A percentile compares a stretch with the other conserved stretches of the same genome.
Conservation (phyloP, 30 jellyfish, hydroid and myxozoan genomes). For the Hydractinia echinata region DNA sequence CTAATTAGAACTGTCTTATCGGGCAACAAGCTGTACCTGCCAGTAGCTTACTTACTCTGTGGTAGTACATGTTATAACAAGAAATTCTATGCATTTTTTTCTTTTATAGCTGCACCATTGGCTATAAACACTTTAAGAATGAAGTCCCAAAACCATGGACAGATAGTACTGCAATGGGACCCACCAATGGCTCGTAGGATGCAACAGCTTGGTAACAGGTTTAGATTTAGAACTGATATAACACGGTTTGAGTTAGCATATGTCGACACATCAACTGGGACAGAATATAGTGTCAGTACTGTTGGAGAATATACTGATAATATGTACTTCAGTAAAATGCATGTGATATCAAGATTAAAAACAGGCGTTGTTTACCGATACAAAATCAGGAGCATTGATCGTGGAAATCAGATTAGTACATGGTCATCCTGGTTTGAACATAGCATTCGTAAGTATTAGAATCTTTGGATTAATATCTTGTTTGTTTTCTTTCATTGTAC, state of each 20-base stretch:
- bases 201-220: neutral
- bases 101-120: slow-evolving; percentile 11
- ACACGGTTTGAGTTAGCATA: slow-evolving; percentile 14
- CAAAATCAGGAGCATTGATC: slow-evolving; percentile 27
- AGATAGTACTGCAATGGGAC: slow-evolving; percentile 18
- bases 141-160: neutral
- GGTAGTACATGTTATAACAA: too few relatives aligned
- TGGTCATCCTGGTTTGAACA: slow-evolving; percentile 23
- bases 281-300: neutral
- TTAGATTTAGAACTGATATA: slow-evolving; percentile 19
- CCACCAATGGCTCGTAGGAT: slow-evolving; percentile 18
- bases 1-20: too few relatives aligned
- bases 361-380: slow-evolving; percentile 19
- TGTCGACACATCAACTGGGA: neutral
- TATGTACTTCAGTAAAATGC: neutral
- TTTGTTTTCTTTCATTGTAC: too few relatives aligned
- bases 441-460: slow-evolving; percentile 17
- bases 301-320: slow-evolving; percentile 24
- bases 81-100: neutral
- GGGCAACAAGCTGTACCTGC: too few relatives aligned
- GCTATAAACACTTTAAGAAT: slow-evolving; percentile 21
- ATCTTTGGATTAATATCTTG: neutral
- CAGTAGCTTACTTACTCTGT: too few relatives aligned
- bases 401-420: slow-evolving; percentile 20
- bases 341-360: neutral